Evolutionary conservation across 2,113 vertebrate species (phyloP).

Genomic region (Carettochelys insculpta): DNA sequence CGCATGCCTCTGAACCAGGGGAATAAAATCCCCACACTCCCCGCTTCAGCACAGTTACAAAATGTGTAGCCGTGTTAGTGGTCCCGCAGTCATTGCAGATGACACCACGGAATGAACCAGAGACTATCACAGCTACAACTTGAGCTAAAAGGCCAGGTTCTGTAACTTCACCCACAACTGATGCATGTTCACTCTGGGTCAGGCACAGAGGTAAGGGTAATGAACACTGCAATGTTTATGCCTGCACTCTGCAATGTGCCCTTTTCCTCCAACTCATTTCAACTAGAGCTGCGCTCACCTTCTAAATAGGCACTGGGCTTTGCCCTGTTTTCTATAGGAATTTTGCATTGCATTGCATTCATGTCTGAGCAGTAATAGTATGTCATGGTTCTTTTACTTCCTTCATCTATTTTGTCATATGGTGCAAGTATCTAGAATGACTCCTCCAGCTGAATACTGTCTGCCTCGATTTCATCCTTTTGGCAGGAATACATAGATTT

Average conservation of each 20-base stretch:
- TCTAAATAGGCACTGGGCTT: background rate
- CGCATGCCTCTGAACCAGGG: no score
- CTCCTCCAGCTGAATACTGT: background rate
- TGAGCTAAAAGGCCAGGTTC: background rate
- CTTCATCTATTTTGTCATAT: background rate
- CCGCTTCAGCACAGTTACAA: no score
- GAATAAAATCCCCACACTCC: no score
- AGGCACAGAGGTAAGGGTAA: background rate
- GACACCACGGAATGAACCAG: background rate
- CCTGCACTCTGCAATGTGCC: no score
- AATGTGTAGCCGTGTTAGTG: no score
- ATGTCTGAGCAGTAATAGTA: background rate
- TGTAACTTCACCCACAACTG: background rate
- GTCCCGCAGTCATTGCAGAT: background rate
- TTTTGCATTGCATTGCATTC: background rate
- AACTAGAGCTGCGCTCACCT: background rate
- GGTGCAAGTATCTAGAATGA: background rate
- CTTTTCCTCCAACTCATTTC: background rate
- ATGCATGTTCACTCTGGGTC: background rate
- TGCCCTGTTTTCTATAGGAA: background rate
- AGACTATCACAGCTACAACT: background rate
- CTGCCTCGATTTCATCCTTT: background rate
- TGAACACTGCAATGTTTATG: background rate
- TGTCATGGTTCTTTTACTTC: background rate
- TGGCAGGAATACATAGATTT: background rate